Evolutionary conservation across 2,797 vertebrate genomes (phyloP).

Genomic region (Sardinella longiceps): DNA sequence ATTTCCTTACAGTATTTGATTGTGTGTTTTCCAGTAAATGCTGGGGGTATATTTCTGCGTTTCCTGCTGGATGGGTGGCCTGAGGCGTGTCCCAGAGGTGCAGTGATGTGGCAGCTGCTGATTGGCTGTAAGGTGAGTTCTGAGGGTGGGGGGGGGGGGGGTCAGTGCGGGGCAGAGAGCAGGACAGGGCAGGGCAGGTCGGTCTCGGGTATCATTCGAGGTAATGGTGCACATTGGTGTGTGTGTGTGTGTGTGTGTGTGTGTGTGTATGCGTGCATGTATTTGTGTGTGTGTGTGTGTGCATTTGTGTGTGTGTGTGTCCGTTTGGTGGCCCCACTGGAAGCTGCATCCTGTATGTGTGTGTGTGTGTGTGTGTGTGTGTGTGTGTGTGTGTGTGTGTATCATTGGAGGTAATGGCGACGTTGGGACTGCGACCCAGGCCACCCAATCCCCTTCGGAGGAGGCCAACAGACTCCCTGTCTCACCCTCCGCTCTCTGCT

Average conservation of each 20-base stretch:
- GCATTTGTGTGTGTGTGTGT: too few species aligned
- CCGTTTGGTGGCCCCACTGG: too few species aligned
- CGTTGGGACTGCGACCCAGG: constrained; percentile 45
- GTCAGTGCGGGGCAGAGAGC: too few species aligned
- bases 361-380: too few species aligned
- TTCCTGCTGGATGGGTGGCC: constrained; percentile 21
- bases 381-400: too few species aligned
- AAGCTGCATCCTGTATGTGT: too few species aligned
- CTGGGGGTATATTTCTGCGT: constrained; percentile 29
- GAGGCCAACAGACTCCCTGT: constrained; percentile 50
- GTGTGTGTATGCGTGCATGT: too few species aligned
- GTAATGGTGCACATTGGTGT: too few species aligned
- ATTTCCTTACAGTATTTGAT: neutral
- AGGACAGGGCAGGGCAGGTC: neutral
- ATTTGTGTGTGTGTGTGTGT: too few species aligned
- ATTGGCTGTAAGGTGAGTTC: constrained; percentile 21
- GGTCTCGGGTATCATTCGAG: constrained; percentile 44
- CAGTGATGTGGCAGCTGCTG: neutral
- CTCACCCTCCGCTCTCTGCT: constrained; percentile 43
- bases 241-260: too few species aligned
- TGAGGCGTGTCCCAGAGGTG: neutral
- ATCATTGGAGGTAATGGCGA: constrained; percentile 45
- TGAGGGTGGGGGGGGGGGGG: too few species aligned
- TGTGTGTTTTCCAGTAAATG: constrained; percentile 33
- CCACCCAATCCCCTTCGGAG: constrained; percentile 43